A percentile compares a stretch with the other conserved stretches of the same genome.
Evolutionary conservation across 1,140 invertebrate genomes (phyloP).

Genomic region (Brachionus angularis): DNA sequence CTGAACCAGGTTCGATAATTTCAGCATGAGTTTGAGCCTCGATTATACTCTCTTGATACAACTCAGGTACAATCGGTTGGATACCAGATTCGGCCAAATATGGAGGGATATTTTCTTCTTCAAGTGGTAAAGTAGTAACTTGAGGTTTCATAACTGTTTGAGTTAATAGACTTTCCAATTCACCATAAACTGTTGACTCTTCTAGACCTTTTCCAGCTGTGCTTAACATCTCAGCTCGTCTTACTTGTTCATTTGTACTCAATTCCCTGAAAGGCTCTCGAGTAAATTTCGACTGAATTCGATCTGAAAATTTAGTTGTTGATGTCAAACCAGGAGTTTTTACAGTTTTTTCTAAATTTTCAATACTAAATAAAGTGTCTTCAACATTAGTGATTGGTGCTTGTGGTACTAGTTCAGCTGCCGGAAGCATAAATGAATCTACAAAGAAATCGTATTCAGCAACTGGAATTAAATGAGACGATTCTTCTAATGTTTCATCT

Average conservation of each 20-base stretch:
- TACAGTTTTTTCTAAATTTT: slow-evolving; percentile 21
- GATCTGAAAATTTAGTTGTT: not conserved
- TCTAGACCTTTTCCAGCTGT: not conserved
- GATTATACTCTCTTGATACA: slow-evolving; percentile 24
- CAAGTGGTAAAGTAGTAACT: not conserved
- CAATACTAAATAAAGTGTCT: slow-evolving; percentile 20
- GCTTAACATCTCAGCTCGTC: slow-evolving; percentile 11
- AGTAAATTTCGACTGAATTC: not conserved
- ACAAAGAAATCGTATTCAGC: not conserved
- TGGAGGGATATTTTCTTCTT: slow-evolving; percentile 2
- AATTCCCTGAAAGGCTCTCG: slow-evolving; percentile 9
- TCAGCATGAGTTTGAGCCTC: not conserved
- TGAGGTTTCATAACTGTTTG: no score
- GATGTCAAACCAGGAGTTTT: no score
- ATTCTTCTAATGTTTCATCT: not conserved
- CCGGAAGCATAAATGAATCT: not conserved
- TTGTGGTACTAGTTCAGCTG: no score
- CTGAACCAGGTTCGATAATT: not conserved
- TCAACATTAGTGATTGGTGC: no score
- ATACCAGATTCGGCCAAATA: no score
- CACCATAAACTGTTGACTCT: not conserved
- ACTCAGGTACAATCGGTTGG: not conserved
- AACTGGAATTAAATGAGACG: not conserved
- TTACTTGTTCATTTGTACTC: slow-evolving; percentile 21
- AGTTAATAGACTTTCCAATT: slow-evolving; percentile 3